Percentiles rank a stretch among this genome's conserved stretches.
Evolutionary conservation across 2,888 invertebrate species (phyloP).

Genomic region (Perdita meconis): DNA sequence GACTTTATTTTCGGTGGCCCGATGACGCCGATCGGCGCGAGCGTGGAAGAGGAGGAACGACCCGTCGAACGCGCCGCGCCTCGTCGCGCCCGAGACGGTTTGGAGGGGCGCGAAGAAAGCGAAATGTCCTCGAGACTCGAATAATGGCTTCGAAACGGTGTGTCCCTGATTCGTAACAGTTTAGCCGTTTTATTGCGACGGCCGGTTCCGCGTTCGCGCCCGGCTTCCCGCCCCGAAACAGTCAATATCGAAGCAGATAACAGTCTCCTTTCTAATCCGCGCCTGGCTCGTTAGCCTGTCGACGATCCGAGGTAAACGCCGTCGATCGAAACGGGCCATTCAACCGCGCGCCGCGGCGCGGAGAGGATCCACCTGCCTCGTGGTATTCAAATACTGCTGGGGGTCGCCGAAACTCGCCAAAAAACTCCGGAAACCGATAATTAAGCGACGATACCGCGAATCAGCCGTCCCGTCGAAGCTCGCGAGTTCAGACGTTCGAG

Average conservation of each 20-base stretch:
- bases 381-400: too few relatives aligned
- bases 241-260: slow-evolving; percentile 28
- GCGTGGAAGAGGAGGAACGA: slow-evolving; percentile 51
- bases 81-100: too few relatives aligned
- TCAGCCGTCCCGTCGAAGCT: not conserved
- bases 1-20: slow-evolving; percentile 72
- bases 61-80: slow-evolving; percentile 29
- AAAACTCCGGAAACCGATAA: slow-evolving; percentile 18
- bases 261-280: slow-evolving; percentile 39
- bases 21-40: slow-evolving; percentile 61
- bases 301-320: not conserved
- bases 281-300: slow-evolving; percentile 7
- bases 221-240: not conserved
- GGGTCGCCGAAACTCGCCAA: slow-evolving; percentile 18
- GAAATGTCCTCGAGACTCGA: slow-evolving; percentile 53
- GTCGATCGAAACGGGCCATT: too few relatives aligned
- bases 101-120: slow-evolving; percentile 34
- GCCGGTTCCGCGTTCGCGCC: not conserved
- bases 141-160: slow-evolving; percentile 20
- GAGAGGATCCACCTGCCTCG: too few relatives aligned
- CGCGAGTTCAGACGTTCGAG: too few relatives aligned
- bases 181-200: slow-evolving; percentile 26
- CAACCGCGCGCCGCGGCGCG: too few relatives aligned
- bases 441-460: slow-evolving; percentile 14
- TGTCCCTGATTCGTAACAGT: slow-evolving; percentile 33